Evolutionary conservation across 2,888 invertebrate species (phyloP).

Genomic region (Orthosia incerta): DNA sequence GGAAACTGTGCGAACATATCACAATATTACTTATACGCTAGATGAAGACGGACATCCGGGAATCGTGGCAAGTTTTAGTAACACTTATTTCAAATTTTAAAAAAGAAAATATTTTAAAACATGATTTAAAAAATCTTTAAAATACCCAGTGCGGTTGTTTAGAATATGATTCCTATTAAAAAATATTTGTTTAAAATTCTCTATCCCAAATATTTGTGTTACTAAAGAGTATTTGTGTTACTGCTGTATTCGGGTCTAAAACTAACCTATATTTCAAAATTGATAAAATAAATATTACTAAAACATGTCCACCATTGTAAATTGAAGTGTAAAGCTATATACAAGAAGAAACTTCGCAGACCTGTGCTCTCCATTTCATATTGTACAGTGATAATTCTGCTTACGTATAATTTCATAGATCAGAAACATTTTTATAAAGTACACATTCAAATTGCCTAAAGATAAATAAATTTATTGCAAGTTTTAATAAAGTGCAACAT

Average conservation of each 20-base stretch:
- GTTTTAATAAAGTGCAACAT: neutral
- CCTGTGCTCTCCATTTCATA: constrained; percentile 68
- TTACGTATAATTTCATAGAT: neutral
- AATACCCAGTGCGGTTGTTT: neutral
- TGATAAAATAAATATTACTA: constrained; percentile 33
- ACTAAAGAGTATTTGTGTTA: no score
- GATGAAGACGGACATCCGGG: constrained; percentile 43
- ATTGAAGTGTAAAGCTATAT: constrained; percentile 79
- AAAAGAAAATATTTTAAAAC: neutral
- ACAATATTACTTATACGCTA: constrained; percentile 75
- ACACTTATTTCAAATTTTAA: constrained; percentile 4
- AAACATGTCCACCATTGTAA: constrained; percentile 46
- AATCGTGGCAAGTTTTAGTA: constrained; percentile 41
- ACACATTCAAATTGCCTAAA: neutral
- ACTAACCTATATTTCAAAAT: neutral
- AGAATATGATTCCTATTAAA: neutral
- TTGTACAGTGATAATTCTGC: constrained; percentile 61
- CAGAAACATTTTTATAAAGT: constrained; percentile 8
- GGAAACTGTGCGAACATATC: constrained; percentile 90
- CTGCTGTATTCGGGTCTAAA: no score
- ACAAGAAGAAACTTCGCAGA: constrained; percentile 80
- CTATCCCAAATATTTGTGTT: no score
- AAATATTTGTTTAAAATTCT: no score
- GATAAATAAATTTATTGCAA: neutral
- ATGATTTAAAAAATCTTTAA: neutral